Evolutionary conservation across 2,888 invertebrate genomes (phyloP), one percentile per base, ranked within the genome.

Genomic region (Thalpophila matura): DNA sequence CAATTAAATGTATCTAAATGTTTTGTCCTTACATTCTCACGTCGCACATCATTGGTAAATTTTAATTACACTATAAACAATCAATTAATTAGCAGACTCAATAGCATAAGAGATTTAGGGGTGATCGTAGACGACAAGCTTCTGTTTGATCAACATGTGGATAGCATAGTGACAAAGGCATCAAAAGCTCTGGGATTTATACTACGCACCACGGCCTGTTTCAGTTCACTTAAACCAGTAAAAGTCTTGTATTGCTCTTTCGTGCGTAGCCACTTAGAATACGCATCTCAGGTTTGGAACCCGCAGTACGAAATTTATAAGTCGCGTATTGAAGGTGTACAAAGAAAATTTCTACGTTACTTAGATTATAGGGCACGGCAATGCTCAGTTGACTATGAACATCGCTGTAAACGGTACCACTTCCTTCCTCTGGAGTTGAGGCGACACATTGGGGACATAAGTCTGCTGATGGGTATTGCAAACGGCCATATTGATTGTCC

Each of bases 1-100:
- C 51, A 58, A 35, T 16, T 58, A 16, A 58, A 37, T 37, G n/a
- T 51, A 5, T 22, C 45, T 4, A 59, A 59, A 47, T 60, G 59
- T 18, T 54, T n/a, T n/a, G 18, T 26, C 12, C 7, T 50, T 3
- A 38, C 27, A 12, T 50, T 50, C 18, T 18, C 50, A n/a, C 50
- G 50, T 16, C 35, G 24, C 14, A 35, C 22, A 16, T 37, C 49
- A 1, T 6, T 26, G 16, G 6, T 50, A n/a, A 9, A n/a, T 7
- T 27, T 9, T 7, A 20, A 14, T 20, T 51, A 40, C n/a, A 38
- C 10, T 3, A 4, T 43, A 16, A 18, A 35, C n/a, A 7, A 12
- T 18, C n/a, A 54, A 18, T 5, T n/a, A n/a, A 33, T 54, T n/a
- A 43, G 43, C n/a, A 33, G 12, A 35, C 24, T 43, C 3, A 26